Conservation (phyloP, 2,888 invertebrate species). For the Chrysolina americana region DNA sequence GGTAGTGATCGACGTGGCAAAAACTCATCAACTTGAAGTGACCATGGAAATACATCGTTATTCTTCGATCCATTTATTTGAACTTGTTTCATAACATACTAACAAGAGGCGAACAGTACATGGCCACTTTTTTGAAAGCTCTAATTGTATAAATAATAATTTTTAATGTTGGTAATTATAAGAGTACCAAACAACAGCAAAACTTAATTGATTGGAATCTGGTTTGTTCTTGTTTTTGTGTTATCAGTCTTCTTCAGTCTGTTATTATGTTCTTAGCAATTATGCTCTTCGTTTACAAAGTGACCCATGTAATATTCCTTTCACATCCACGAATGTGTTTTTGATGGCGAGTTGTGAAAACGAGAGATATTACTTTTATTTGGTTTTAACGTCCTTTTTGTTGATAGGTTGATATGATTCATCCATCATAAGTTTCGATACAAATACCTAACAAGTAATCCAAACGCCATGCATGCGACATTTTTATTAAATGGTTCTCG, state of each 20-base stretch:
- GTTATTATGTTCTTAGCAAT: too few relatives aligned
- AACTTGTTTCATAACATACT: slow-evolving; percentile 4
- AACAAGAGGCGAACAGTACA: background rate
- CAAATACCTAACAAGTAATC: too few relatives aligned
- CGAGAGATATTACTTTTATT: too few relatives aligned
- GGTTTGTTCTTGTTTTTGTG: background rate
- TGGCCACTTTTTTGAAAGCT: slow-evolving; percentile 4
- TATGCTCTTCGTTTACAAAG: too few relatives aligned
- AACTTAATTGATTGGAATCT: slow-evolving; percentile 17
- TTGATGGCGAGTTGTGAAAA: too few relatives aligned
- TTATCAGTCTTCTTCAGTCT: background rate
- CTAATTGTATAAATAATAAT: slow-evolving; percentile 22
- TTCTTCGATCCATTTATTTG: background rate
- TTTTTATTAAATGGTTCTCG: too few relatives aligned
- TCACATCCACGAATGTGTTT: too few relatives aligned
- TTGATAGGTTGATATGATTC: too few relatives aligned
- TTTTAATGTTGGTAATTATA: slow-evolving; percentile 13
- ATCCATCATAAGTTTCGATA: too few relatives aligned
- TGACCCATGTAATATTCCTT: too few relatives aligned
- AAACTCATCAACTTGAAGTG: background rate
- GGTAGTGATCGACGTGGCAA: background rate
- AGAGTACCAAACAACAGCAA: background rate
- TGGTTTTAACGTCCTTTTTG: too few relatives aligned
- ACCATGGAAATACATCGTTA: background rate
- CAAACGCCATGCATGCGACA: too few relatives aligned